A percentile compares a stretch with the other conserved stretches of the same genome.
Evolutionary conservation across 2,113 vertebrate species (phyloP).

Genomic region (Pogonocichla stellata): DNA sequence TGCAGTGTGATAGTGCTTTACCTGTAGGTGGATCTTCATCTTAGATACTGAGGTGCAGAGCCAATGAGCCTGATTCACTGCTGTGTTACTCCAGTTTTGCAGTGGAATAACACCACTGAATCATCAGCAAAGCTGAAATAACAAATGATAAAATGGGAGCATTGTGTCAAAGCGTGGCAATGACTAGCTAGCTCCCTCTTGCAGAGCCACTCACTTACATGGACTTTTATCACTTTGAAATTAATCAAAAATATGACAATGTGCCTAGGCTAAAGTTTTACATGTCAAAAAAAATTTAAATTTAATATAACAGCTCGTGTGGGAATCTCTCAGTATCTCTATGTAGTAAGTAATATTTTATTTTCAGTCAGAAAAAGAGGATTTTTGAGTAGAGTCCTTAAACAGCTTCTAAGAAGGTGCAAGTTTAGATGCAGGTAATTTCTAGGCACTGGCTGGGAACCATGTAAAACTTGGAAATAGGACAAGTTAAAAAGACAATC

Average conservation of each 20-base stretch:
- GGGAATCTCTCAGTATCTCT: no score
- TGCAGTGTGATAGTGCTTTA: background rate
- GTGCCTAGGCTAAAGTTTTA: background rate
- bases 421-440: background rate
- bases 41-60: background rate
- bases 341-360: background rate
- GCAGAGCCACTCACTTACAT: background rate
- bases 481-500: background rate
- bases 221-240: background rate
- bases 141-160: background rate
- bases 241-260: background rate
- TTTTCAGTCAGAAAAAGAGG: background rate
- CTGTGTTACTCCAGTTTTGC: background rate
- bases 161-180: background rate
- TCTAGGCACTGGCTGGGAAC: background rate
- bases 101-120: slow-evolving; percentile 13
- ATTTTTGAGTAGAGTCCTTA: background rate
- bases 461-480: background rate
- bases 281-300: background rate
- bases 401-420: background rate
- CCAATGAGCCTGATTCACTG: slow-evolving; percentile 8
- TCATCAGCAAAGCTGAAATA: slow-evolving; percentile 18
- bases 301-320: rapidly evolving
- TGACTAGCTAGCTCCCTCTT: background rate
- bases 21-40: slow-evolving; percentile 23